Evolutionary conservation across 2,113 vertebrate genomes (phyloP), one percentile per base, ranked within the genome.

Genomic region (Cololabis saira): DNA sequence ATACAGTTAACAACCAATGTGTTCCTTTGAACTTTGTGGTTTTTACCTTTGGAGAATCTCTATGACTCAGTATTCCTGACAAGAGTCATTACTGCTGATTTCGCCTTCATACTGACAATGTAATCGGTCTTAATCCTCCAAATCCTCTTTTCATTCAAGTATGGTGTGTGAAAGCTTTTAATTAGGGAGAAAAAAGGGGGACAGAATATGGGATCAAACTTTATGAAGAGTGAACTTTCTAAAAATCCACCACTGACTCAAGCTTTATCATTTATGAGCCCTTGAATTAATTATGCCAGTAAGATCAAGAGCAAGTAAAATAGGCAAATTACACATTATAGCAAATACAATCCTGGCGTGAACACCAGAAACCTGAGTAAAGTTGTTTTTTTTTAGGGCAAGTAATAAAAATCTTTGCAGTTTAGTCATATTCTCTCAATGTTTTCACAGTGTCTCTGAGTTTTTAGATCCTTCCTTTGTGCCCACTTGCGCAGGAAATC

Each of bases 21-120:
- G 55, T 82, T 80, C 19, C 54, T 71, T 80, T 58, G 64, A 83
- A 74, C 76, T 66, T 0, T 64, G 63, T 52, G 59, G 67, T 42
- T 67, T 80, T 78, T 11, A 70, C 62, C 48, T 80, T 52, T 55
- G 61, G 57, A 30, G 45, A 41, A 74, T 61, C 22, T 66, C 10
- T 47, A 13, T 78, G 79, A 85, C 37, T 76, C 79, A 30, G 12
- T 67, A 27, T 67, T 80, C 54, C 80, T 79, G 68, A 71, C 68
- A 74, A 67, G 65, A 71, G 67, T 78, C 58, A 74, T 68, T 71
- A 73, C 48, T 65, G 63, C 64, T 37, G 66, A 63, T 33, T 70
- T 30, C 45, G 51, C 12, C 18, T 65, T 61, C 79, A 75, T 41
- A 61, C 79, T 47, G 71, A 40, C 62, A 68, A 63, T 69, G 22